Percentiles rank a stretch among this genome's conserved stretches.
Evolutionary conservation across 1,140 invertebrate species (phyloP).

Genomic region (Penaeus vannamei): DNA sequence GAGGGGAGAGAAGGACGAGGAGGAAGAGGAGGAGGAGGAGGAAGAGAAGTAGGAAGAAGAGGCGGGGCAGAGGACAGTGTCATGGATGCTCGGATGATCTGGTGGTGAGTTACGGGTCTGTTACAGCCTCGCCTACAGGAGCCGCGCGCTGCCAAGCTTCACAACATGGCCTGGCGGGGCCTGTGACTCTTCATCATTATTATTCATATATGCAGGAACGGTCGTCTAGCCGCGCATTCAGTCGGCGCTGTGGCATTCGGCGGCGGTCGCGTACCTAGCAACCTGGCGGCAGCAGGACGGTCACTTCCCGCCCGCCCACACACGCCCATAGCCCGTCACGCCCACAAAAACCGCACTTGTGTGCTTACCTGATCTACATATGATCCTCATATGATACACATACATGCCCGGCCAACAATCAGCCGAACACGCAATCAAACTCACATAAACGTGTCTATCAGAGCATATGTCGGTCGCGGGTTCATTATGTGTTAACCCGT

Average conservation of each 20-base stretch:
- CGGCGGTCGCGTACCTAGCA: slow-evolving; percentile 23
- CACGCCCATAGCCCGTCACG: not conserved
- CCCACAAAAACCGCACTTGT: not conserved
- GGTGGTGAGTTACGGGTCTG: not conserved
- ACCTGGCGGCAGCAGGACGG: not conserved
- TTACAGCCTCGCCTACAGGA: too few relatives aligned
- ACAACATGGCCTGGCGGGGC: too few relatives aligned
- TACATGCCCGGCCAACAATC: too few relatives aligned
- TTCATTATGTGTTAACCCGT: too few relatives aligned
- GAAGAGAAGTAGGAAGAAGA: not conserved
- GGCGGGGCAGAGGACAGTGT: not conserved
- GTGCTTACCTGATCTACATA: too few relatives aligned
- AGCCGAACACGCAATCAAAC: too few relatives aligned
- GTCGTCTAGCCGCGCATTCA: slow-evolving; percentile 22
- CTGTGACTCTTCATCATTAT: slow-evolving; percentile 4
- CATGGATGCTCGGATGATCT: not conserved
- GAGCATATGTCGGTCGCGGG: too few relatives aligned
- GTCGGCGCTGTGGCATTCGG: slow-evolving; percentile 7
- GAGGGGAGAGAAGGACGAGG: not conserved
- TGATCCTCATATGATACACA: too few relatives aligned
- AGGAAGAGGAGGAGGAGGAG: not conserved
- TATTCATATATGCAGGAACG: slow-evolving; percentile 29
- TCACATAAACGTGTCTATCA: too few relatives aligned
- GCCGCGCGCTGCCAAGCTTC: too few relatives aligned
- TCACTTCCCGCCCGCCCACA: not conserved